phyloP scores from a whole-genome alignment of 2,888 invertebrate genomes.

The Bimastos eiseni region DNA sequence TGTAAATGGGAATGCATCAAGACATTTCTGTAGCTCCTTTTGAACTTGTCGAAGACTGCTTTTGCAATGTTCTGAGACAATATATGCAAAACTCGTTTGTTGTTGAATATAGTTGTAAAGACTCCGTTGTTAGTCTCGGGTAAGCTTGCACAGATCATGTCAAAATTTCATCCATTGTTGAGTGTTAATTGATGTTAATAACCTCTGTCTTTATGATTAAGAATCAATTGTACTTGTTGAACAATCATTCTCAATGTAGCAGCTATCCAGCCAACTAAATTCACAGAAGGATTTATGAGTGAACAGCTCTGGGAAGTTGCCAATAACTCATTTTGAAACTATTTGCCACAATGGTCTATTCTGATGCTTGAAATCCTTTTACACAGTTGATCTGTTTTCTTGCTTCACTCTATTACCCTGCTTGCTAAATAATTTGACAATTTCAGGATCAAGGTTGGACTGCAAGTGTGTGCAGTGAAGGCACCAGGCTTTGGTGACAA shows the following conservation, averaged over 20 bases:
- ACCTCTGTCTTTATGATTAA: not conserved
- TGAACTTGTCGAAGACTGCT: not conserved
- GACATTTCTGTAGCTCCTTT: not conserved
- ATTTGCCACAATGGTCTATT: not conserved
- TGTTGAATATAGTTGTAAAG: not conserved
- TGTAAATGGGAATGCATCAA: not conserved
- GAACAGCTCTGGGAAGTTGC: not conserved
- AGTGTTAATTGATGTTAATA: not conserved
- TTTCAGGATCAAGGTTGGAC: constrained; percentile 78
- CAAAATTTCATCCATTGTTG: not conserved
- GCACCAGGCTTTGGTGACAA: constrained; percentile 97
- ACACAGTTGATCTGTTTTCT: not conserved
- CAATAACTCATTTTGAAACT: not conserved
- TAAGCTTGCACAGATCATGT: not conserved
- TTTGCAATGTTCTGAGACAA: not conserved
- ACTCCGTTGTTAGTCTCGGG: not conserved
- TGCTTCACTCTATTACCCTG: not conserved
- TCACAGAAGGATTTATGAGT: not conserved
- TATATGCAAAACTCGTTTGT: not conserved
- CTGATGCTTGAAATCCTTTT: not conserved
- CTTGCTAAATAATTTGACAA: not conserved
- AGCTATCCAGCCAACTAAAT: not conserved
- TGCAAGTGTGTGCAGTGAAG: constrained; percentile 92
- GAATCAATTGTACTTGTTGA: not conserved
- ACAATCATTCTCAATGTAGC: not conserved